Evolutionary conservation across 2,113 vertebrate species (phyloP).

Genomic region (Phaethornis superciliosus): DNA sequence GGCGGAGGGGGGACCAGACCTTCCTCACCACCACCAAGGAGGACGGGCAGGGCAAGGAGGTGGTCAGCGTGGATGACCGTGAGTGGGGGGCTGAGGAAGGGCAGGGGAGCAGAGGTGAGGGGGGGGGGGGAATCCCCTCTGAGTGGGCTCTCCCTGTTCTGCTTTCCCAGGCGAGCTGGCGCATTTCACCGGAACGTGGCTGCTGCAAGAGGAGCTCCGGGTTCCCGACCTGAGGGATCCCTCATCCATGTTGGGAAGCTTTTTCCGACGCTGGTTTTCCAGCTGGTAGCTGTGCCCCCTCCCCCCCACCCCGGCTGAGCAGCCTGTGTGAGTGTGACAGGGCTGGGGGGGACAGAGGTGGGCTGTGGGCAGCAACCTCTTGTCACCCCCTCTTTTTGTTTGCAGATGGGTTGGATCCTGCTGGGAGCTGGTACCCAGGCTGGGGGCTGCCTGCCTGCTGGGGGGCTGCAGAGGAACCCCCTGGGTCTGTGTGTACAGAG

Average conservation of each 20-base stretch:
- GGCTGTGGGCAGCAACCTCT: neutral
- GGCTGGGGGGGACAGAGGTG: neutral
- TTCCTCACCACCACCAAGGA: neutral
- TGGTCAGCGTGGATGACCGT: slow-evolving; percentile 32
- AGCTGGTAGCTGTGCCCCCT: slow-evolving; percentile 38
- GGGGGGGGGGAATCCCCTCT: rapidly evolving
- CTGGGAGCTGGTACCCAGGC: neutral
- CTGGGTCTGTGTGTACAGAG: neutral
- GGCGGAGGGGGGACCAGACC: slow-evolving; percentile 53
- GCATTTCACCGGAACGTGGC: neutral
- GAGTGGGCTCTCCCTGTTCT: neutral
- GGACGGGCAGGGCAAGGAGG: neutral
- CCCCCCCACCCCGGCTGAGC: neutral
- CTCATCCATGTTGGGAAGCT: slow-evolving; percentile 47
- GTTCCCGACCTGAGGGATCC: neutral
- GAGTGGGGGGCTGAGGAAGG: neutral
- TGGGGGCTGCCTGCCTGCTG: neutral
- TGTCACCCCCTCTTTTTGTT: neutral
- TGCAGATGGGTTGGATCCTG: neutral
- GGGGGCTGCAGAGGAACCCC: neutral
- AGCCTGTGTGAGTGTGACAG: no score
- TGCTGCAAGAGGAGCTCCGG: neutral
- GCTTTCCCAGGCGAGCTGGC: neutral
- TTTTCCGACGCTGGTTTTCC: slow-evolving; percentile 73
- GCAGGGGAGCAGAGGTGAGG: rapidly evolving